Conservation (phyloP, 2,113 vertebrate species). For the Sylvia atricapilla region DNA sequence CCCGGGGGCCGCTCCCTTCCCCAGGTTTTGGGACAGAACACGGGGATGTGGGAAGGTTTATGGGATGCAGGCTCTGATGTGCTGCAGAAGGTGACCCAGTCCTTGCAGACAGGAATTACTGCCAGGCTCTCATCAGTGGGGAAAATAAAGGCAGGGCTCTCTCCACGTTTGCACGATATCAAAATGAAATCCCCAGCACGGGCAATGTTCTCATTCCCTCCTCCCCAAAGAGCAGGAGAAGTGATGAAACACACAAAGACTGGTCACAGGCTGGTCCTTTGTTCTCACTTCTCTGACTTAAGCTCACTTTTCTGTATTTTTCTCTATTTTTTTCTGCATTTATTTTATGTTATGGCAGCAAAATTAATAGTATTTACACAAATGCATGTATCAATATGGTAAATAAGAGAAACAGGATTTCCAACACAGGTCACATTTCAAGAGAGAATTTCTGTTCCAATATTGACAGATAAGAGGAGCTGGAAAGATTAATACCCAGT, state of each 20-base stretch:
- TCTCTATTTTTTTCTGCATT: no score
- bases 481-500: background rate
- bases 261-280: background rate
- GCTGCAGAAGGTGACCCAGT: background rate
- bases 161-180: background rate
- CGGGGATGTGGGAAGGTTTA: fast-evolving
- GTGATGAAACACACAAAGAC: background rate
- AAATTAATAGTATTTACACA: background rate
- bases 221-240: background rate
- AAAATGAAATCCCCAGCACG: background rate
- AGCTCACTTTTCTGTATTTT: background rate
- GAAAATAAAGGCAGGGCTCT: background rate
- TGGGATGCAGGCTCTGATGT: background rate
- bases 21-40: background rate
- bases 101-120: background rate
- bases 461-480: background rate
- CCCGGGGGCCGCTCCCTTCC: fast-evolving
- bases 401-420: background rate
- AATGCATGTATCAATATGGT: background rate
- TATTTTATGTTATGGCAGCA: background rate
- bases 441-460: background rate
- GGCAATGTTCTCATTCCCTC: background rate
- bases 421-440: background rate
- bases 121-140: background rate
- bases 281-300: background rate